phyloP scores from a whole-genome alignment of 2,113 vertebrate species.

The Sula dactylatra region DNA sequence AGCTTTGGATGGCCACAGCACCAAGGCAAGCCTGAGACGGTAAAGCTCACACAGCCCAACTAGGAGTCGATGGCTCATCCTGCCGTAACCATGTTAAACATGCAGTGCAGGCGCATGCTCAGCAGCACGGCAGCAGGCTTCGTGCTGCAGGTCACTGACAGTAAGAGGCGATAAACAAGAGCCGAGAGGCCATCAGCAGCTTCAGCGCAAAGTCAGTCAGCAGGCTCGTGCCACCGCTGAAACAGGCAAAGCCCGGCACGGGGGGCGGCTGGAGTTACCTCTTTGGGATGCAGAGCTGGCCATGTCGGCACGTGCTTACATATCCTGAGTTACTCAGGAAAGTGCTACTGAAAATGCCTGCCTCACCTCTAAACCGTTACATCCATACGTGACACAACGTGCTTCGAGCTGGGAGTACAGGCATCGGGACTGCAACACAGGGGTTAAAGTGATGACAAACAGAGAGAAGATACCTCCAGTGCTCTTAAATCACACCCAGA shows the following conservation, averaged over 20 bases:
- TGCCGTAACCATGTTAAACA: neutral
- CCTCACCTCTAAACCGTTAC: neutral
- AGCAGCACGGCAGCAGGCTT: neutral
- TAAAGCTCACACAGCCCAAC: too few species aligned
- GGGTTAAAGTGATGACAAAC: too few species aligned
- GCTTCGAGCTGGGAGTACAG: neutral
- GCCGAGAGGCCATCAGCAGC: neutral
- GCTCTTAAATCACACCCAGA: neutral
- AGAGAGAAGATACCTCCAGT: neutral
- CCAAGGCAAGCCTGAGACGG: neutral
- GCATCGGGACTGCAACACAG: neutral
- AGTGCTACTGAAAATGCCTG: too few species aligned
- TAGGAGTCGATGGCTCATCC: neutral
- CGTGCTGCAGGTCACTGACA: neutral
- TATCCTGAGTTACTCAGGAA: neutral
- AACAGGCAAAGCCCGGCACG: neutral
- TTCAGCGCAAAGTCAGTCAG: neutral
- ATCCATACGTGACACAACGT: fast-evolving
- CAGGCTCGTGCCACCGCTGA: fast-evolving
- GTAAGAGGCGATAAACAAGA: neutral
- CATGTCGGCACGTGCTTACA: fast-evolving
- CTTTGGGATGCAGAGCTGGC: neutral
- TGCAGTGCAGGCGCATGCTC: neutral
- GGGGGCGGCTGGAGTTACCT: neutral
- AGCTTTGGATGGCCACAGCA: neutral